Percentiles rank a stretch among this genome's conserved stretches.
These are phyloP conservation scores for Alviniconcha marisindica DNA, from an alignment of 1,140 invertebrate genomes.

Conservation along the genomic window DNA sequence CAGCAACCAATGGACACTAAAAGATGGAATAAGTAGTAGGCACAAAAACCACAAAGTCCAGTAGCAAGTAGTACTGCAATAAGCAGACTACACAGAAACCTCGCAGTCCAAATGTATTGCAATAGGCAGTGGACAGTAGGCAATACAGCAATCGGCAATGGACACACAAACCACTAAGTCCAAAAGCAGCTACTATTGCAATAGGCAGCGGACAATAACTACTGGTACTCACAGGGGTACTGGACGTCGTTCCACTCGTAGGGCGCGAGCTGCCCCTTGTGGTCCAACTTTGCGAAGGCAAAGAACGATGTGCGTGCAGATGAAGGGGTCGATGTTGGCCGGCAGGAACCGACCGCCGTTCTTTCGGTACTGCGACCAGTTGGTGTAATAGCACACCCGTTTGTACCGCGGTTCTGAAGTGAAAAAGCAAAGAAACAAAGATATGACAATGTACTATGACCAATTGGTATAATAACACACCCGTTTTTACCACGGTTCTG, in stretches of 20 bases:
- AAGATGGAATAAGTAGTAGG: no score
- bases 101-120: no score
- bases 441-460: constrained; percentile 49
- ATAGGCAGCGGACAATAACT: no score
- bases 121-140: no score
- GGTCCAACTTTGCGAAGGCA: constrained; percentile 84
- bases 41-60: no score
- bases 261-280: constrained; percentile 51
- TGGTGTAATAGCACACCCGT: constrained; percentile 71
- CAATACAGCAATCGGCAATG: no score
- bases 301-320: constrained; percentile 90
- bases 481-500: constrained; percentile 65
- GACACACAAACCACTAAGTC: no score
- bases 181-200: no score
- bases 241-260: constrained; percentile 60
- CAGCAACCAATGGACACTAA: no score
- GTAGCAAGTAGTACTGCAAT: no score
- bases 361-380: constrained; percentile 69
- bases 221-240: constrained; percentile 23
- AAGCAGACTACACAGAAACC: no score
- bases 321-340: constrained; percentile 82
- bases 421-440: no score
- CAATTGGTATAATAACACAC: constrained; percentile 73
- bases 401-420: constrained; percentile 63
- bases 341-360: constrained; percentile 76